Evolutionary conservation across 2,888 invertebrate genomes (phyloP).

Genomic region (Chrysolina americana): DNA sequence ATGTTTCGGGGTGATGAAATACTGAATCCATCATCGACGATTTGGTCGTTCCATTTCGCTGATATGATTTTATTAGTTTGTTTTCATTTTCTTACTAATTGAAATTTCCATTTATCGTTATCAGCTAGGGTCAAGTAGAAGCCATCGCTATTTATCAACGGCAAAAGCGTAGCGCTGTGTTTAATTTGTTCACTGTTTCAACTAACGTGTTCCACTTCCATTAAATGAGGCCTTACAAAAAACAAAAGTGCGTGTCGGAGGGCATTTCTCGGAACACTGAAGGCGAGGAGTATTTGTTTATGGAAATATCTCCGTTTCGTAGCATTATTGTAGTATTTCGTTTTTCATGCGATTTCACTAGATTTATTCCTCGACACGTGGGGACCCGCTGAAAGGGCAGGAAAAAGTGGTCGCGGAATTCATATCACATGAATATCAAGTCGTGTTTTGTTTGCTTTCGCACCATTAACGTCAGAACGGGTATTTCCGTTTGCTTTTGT

Average conservation of each 20-base stretch:
- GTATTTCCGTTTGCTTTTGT: background rate
- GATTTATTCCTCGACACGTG: conserved; percentile 20
- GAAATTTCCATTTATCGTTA: conserved; percentile 18
- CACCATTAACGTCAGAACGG: conserved; percentile 32
- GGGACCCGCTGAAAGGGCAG: background rate
- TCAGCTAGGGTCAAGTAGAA: conserved; percentile 23
- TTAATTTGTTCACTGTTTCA: conserved; percentile 22
- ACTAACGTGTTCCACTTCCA: conserved; percentile 20
- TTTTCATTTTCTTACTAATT: conserved; percentile 39
- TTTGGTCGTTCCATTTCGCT: conserved; percentile 8
- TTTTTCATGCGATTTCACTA: conserved; percentile 7
- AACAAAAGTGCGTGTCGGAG: conserved; percentile 8
- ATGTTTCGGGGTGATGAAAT: background rate
- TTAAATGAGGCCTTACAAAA: conserved; percentile 16
- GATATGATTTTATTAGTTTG: conserved; percentile 27
- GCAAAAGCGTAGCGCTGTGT: conserved; percentile 3
- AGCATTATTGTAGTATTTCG: conserved; percentile 11
- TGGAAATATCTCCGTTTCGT: conserved; percentile 15
- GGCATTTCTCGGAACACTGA: conserved; percentile 11
- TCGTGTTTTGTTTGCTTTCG: conserved; percentile 11
- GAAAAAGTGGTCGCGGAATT: conserved; percentile 6
- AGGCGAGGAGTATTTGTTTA: conserved; percentile 20
- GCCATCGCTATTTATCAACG: conserved; percentile 14
- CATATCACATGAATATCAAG: conserved; percentile 13
- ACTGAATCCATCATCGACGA: background rate